Percentiles rank a stretch among this genome's conserved stretches.
Conservation (phyloP, 2,888 invertebrate species). For the Apamea crenata region DNA sequence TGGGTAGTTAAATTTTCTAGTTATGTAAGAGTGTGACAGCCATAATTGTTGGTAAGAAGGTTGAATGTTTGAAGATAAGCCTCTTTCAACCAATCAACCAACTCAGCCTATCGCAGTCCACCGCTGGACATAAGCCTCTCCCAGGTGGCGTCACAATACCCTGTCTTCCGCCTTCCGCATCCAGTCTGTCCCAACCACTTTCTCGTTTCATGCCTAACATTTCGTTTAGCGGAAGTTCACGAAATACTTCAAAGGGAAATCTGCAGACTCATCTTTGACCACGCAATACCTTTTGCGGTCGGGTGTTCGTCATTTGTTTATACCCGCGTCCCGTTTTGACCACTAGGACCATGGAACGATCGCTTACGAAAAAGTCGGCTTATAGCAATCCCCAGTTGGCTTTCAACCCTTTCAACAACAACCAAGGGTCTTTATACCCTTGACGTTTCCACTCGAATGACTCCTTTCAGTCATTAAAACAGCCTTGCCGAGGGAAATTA, state of each 20-base stretch:
- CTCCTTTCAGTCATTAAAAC: background rate
- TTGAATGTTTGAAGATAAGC: background rate
- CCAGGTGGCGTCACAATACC: too few relatives aligned
- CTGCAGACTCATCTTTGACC: background rate
- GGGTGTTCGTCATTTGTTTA: background rate
- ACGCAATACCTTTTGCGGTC: background rate
- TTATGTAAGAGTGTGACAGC: slow-evolving; percentile 10
- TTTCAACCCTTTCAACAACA: background rate
- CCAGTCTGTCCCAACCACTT: too few relatives aligned
- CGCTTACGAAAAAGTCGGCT: background rate
- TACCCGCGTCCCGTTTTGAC: background rate
- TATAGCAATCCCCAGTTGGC: background rate
- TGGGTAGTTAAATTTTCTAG: slow-evolving; percentile 11
- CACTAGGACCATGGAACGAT: background rate
- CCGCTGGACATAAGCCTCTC: too few relatives aligned
- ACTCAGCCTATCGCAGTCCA: too few relatives aligned
- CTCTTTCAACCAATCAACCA: too few relatives aligned
- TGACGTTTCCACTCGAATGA: background rate
- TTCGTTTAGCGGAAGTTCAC: background rate
- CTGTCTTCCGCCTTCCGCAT: too few relatives aligned
- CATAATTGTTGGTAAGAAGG: background rate
- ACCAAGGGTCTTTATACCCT: background rate
- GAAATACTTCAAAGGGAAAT: background rate
- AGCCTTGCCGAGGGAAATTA: background rate
- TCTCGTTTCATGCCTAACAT: background rate